A percentile compares a stretch with the other conserved stretches of the same genome.
phyloP scores from a whole-genome alignment of 2,797 vertebrate species.

The Selene dorsalis region DNA sequence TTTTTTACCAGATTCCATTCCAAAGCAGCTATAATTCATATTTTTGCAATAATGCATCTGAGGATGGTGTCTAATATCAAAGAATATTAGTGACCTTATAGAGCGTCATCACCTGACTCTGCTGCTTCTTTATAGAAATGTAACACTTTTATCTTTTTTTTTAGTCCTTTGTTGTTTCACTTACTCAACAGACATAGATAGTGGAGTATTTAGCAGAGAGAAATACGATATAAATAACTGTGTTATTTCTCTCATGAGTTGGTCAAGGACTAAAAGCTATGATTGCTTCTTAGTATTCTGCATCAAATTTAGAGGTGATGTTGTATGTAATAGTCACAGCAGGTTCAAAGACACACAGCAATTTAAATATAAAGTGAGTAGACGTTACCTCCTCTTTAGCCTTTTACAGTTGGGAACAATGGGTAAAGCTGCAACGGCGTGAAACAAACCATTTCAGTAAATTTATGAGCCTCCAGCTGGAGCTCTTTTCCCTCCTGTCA shows the following conservation, averaged over 20 bases:
- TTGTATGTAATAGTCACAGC: neutral
- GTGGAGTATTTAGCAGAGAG: neutral
- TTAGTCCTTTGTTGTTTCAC: conserved; percentile 4
- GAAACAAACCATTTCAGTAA: conserved; percentile 21
- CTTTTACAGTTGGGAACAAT: conserved; percentile 3
- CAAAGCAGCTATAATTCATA: neutral
- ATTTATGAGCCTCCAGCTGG: conserved; percentile 39
- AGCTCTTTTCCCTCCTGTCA: conserved; percentile 28
- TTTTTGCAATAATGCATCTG: neutral
- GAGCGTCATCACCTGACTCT: neutral
- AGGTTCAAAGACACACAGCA: neutral
- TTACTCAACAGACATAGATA: neutral
- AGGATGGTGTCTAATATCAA: neutral
- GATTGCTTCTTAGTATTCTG: neutral
- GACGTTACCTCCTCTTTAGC: neutral
- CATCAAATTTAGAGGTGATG: neutral
- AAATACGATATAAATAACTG: too few relatives aligned
- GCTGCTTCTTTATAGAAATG: neutral
- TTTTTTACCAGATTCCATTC: conserved; percentile 1
- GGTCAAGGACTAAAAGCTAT: neutral
- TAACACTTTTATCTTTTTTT: conserved; percentile 5
- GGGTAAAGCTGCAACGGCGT: neutral
- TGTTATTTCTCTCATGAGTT: too few relatives aligned
- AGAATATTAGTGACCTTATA: neutral
- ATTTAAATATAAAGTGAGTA: neutral